phyloP scores from a whole-genome alignment of 2,113 vertebrate species.

The Rhombomys opimus region DNA sequence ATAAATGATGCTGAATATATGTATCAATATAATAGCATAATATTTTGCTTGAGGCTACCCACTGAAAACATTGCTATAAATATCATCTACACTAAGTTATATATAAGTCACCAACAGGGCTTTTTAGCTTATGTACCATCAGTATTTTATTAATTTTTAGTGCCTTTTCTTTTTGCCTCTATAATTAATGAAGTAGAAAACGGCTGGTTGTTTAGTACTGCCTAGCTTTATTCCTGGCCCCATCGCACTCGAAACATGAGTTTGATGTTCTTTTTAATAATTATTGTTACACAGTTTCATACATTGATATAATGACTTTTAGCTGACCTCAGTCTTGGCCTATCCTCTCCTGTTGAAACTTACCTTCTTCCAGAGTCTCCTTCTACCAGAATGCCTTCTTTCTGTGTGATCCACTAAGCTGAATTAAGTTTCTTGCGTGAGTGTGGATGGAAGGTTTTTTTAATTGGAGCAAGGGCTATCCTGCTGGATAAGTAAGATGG shows the following conservation, averaged over 20 bases:
- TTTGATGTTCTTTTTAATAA: not conserved
- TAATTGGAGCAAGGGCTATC: not conserved
- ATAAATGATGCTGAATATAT: not conserved
- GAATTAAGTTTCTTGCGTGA: not conserved
- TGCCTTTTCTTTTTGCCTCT: slow-evolving; percentile 11
- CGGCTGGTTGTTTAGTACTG: slow-evolving; percentile 11
- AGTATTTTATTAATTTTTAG: slow-evolving; percentile 50
- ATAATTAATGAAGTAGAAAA: slow-evolving; percentile 45
- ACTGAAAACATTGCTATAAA: slow-evolving; percentile 48
- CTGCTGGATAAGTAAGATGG: too few species aligned
- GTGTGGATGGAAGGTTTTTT: not conserved
- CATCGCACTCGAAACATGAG: not conserved
- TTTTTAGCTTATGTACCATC: slow-evolving; percentile 4
- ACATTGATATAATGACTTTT: not conserved
- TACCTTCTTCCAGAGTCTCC: too few species aligned
- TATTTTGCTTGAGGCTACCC: slow-evolving; percentile 9
- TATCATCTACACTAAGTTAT: not conserved
- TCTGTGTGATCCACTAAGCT: not conserved
- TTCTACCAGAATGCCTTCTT: not conserved
- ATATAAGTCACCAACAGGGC: not conserved
- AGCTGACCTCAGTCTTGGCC: not conserved
- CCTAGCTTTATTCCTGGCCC: not conserved
- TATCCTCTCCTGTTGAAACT: not conserved
- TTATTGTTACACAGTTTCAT: not conserved
- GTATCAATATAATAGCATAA: not conserved